Base-by-base conservation (phyloP, 2,888 invertebrate species). In the Drosophila paracracens region DNA sequence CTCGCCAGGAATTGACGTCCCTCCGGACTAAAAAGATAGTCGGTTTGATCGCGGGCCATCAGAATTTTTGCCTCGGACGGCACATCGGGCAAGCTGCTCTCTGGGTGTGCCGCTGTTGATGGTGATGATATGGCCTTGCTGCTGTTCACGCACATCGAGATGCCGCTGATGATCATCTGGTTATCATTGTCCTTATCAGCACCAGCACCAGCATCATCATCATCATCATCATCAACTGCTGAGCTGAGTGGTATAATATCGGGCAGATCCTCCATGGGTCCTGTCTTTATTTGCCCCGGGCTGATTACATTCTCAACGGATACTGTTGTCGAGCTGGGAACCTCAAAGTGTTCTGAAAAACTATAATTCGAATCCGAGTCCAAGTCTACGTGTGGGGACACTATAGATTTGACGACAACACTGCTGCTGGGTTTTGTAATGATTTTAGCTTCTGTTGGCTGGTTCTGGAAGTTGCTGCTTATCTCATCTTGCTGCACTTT, bases 61-160 rank as follows among this genome's bases (percentile, higher is more conserved):
- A 94, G 94, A 54, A 95, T 94, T 70, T 94, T 94, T 0, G 94
- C 94, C 2, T 92, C 91, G 35, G 91, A 91, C 1, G 91, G 86
- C 6, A 87, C 33, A 67, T 91, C 91, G 4, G 79, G 72, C 29
- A 82, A 51, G 56, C 52, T 51, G 54, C 54, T 51, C 1, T 58
- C 79, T 2, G 35, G 18, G 18, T 25, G 31, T 2, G 27, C 18
- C 11, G n/a, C 5, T 6, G 33, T 59, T 13, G 40, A 83, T 86
- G 6, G 92, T 91, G 11, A 91, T 91, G 5, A 91, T 92, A 8
- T 76, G 75, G 10, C 8, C 46, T 43, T 63, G n/a, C 25, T 66
- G 31, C 52, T 59, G 16, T 46, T 46, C 46, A 46, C 46, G 16
- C 46, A 25, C 46, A 46, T 46, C 46, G 25, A 46, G 8, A 46